A percentile compares a stretch with the other conserved stretches of the same genome.
Evolutionary conservation across 2,888 invertebrate species (phyloP).

Genomic region (Anticlea derivata): DNA sequence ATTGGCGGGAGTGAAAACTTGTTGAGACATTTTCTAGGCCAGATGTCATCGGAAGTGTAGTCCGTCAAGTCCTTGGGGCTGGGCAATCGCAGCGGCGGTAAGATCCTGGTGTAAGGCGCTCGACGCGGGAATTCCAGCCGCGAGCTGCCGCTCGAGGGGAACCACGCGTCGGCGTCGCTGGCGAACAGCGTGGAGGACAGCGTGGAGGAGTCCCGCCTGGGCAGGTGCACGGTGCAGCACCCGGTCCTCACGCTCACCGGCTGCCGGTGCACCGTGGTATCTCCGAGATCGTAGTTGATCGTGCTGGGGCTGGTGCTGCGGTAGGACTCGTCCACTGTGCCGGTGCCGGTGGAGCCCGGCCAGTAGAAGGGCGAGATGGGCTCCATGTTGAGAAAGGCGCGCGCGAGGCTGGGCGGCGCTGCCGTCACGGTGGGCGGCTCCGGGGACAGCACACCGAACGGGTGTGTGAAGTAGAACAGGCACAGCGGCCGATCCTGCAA

Average conservation of each 20-base stretch:
- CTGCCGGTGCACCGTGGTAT: constrained; percentile 44
- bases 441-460: constrained; percentile 81
- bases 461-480: constrained; percentile 83
- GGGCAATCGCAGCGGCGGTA: constrained; percentile 67
- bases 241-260: constrained; percentile 39
- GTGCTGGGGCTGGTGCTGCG: constrained; percentile 36
- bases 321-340: constrained; percentile 45
- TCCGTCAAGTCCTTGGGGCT: constrained; percentile 46
- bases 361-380: constrained; percentile 55
- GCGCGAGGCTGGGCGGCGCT: constrained; percentile 52
- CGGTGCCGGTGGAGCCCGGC: constrained; percentile 35
- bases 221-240: constrained; percentile 43
- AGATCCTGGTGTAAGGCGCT: constrained; percentile 53
- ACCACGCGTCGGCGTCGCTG: constrained; percentile 60
- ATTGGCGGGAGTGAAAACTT: constrained; percentile 57
- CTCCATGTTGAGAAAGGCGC: constrained; percentile 62
- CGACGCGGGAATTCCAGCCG: constrained; percentile 42
- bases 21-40: constrained; percentile 57
- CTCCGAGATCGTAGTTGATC: constrained; percentile 47
- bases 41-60: constrained; percentile 52
- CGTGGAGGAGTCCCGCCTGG: constrained; percentile 43
- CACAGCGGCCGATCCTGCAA: constrained; percentile 77
- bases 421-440: constrained; percentile 63
- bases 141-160: constrained; percentile 53
- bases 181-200: constrained; percentile 61